Conservation (phyloP, 1,140 invertebrate species). For the Nebria ingens region DNA sequence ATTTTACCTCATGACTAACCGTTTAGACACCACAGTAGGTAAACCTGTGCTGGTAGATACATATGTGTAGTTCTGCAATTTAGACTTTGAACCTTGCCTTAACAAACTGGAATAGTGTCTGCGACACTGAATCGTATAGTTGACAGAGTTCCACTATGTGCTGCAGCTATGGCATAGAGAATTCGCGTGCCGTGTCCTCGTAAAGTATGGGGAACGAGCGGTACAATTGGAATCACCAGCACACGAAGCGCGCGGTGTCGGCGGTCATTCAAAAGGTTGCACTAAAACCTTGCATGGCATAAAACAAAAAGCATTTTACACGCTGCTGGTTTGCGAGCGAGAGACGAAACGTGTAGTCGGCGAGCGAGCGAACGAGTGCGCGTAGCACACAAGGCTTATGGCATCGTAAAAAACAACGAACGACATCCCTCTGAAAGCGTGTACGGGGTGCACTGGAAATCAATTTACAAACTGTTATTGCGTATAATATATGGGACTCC, state of each 20-base stretch:
- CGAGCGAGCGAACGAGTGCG: background rate
- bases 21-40: no score
- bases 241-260: background rate
- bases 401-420: constrained; percentile 6
- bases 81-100: no score
- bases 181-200: background rate
- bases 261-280: constrained; percentile 1
- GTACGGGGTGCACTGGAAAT: background rate
- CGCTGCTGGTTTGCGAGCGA: background rate
- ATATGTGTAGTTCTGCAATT: no score
- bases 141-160: no score
- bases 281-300: constrained; percentile 8
- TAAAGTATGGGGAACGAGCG: background rate
- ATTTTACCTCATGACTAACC: no score
- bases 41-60: no score
- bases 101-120: no score
- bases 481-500: constrained; percentile 10
- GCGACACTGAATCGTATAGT: no score
- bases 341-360: background rate
- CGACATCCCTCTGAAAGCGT: background rate
- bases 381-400: background rate
- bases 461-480: constrained; percentile 9
- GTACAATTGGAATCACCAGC: background rate
- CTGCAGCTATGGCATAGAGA: no score
- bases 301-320: constrained; percentile 9